These are phyloP conservation scores for Hephaestus fuliginosus DNA, from an alignment of 2,797 vertebrate species.

Conservation along the genomic window DNA sequence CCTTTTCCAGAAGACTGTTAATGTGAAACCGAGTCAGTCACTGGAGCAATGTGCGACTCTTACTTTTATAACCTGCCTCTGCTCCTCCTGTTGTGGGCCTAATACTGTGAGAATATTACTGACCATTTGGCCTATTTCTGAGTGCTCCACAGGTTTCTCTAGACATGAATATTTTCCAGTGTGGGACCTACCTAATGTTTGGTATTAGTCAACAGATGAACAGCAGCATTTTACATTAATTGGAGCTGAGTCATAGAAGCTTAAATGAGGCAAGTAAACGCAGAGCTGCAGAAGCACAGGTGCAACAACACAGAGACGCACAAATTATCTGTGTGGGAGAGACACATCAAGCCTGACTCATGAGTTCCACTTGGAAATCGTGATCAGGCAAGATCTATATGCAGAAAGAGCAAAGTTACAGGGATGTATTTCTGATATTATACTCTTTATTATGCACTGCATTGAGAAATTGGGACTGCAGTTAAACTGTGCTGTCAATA, in stretches of 20 bases:
- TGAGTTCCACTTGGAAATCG: background rate
- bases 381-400: background rate
- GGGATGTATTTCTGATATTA: background rate
- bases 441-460: background rate
- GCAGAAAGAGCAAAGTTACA: background rate
- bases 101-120: too few relatives aligned
- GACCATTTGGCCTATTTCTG: too few relatives aligned
- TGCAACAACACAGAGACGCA: constrained; percentile 3
- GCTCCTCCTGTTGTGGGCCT: too few relatives aligned
- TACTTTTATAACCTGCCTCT: too few relatives aligned
- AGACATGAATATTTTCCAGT: too few relatives aligned
- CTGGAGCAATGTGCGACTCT: too few relatives aligned
- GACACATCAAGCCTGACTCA: background rate
- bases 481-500: constrained; percentile 35
- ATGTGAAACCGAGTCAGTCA: too few relatives aligned
- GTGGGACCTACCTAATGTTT: background rate
- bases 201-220: background rate
- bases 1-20: too few relatives aligned
- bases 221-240: background rate
- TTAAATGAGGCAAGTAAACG: constrained; percentile 10
- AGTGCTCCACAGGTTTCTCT: too few relatives aligned
- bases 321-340: constrained; percentile 6
- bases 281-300: constrained; percentile 22
- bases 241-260: constrained; percentile 7
- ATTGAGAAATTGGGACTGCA: constrained; percentile 4